Base-by-base conservation (phyloP, 2,797 vertebrate species). In the Simalia tracyae region DNA sequence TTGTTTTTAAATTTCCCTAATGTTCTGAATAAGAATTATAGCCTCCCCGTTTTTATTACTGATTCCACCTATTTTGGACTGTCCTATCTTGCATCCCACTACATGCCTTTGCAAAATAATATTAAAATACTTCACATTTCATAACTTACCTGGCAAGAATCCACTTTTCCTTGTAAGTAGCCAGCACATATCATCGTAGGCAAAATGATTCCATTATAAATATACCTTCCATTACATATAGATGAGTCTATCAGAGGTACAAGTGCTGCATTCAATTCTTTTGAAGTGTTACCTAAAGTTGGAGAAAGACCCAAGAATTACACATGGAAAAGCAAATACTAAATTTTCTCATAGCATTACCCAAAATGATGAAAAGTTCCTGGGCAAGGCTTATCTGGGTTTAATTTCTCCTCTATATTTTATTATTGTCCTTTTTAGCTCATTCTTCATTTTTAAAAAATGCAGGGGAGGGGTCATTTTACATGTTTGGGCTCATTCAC, bases 131-230 rank as follows among this genome's bases (percentile, higher is more conserved):
- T 88, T 90, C 50, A 81, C 36, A 9, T 6, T 86, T 76, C 2
- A 91, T 15, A 86, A 22, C 8, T 96, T 95, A 99, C 99, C 98
- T 99, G 99, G 94, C 99, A 99, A 12, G 98, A 95, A 94, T 99
- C 99, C 0, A 98, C 56, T 42, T 96, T 97, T 81, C 99, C 99
- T 54, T 2, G 0, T 72, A 99, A 96, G 42, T 95, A 97, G 2
- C 99, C 99, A 0, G 99, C 99, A 94, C 99, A 99, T 95, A 99
- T 92, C 98, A 98, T 98, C 87, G 97, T 96, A 12, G 97, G 93
- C 0, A 98, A 97, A 94, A 98, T 94, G 89, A 94, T 89, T 22
- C 97, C 97, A 1, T 97, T 24, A 54, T 99, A 98, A 57, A 98
- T 92, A 0, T 0, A 0, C 46, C 0, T 0, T 0, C 0, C 46